Base-by-base conservation (phyloP, 2,113 vertebrate species). In the Sterrhoptilus dennistouni region DNA sequence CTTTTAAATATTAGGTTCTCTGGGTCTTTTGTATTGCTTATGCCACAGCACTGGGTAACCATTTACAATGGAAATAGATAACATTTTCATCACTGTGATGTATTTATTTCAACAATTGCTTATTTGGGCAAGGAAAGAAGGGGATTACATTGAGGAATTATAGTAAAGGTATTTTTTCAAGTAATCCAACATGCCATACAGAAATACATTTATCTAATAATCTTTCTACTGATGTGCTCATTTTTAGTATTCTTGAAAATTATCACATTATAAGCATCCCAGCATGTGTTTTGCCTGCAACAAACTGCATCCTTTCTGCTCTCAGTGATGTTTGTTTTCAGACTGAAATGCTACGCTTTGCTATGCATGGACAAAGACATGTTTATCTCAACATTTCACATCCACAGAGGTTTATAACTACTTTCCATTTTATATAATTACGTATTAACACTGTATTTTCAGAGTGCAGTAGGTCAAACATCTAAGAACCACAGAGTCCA, bases 231-330 rank as follows among this genome's bases (percentile, higher is more conserved):
- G 70, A 74, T 90, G 59, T 82, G 66, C 59, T 92, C 60, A 33
- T 71, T 79, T 72, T 89, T 52, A 91, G 80, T 79, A 50, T 70
- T 87, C 92, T 96, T 84, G 42, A 91, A 90, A 82, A 95, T 76
- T 24, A 72, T 57, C 11, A 24, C 86, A 87, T 83, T 83, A 77
- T 68, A 63, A 95, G 80, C 87, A 93, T 91, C 90, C 87, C 89
- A 74, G 95, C 96, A 97, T 98, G 97, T 87, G 77, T 93, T 93
- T 87, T 97, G 97, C 97, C 95, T 96, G 96, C 45, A 91, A 80
- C 81, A 95, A 86, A 89, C 80, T 92, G 90, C 93, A 94, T 68
- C 53, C 65, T 59, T 17, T 68, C 90, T 57, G 69, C 86, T 93
- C 54, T 87, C 65, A 24, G 72, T 93, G 80, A 28, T 87, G 61